Conservation (phyloP, 1,140 invertebrate species). For the Drosophila grimshawi region DNA sequence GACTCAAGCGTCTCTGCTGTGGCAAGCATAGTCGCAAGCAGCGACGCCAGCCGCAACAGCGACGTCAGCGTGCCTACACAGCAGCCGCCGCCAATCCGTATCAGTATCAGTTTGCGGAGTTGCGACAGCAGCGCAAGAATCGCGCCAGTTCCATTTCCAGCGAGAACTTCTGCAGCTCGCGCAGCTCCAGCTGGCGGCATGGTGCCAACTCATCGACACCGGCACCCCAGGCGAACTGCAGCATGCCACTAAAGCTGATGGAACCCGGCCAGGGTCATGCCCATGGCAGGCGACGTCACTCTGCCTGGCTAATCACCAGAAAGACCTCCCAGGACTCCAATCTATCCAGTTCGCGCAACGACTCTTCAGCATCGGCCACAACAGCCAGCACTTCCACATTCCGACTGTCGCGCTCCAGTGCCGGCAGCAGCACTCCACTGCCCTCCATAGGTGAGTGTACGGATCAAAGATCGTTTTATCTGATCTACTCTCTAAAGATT, state of each 20-base stretch:
- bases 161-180: conserved; percentile 94
- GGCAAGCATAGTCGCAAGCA: conserved; percentile 73
- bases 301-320: conserved; percentile 94
- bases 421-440: conserved; percentile 85
- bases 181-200: conserved; percentile 92
- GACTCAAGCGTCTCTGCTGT: conserved; percentile 65
- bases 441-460: conserved; percentile 70
- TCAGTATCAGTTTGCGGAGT: conserved; percentile 92
- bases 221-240: conserved; percentile 85
- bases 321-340: conserved; percentile 96
- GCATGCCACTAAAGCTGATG: conserved; percentile 89
- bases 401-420: conserved; percentile 91
- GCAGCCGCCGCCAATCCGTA: conserved; percentile 88
- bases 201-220: conserved; percentile 86
- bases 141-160: conserved; percentile 93
- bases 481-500: too few species aligned
- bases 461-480: too few species aligned
- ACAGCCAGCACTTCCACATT: conserved; percentile 94
- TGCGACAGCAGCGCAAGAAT: conserved; percentile 89
- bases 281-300: conserved; percentile 88
- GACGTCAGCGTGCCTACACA: conserved; percentile 69
- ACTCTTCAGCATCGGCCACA: conserved; percentile 92
- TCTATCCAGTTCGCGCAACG: conserved; percentile 93
- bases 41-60: conserved; percentile 64
- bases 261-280: conserved; percentile 86